Base-by-base conservation (phyloP, 2,888 invertebrate species). In the Gibbula magus region DNA sequence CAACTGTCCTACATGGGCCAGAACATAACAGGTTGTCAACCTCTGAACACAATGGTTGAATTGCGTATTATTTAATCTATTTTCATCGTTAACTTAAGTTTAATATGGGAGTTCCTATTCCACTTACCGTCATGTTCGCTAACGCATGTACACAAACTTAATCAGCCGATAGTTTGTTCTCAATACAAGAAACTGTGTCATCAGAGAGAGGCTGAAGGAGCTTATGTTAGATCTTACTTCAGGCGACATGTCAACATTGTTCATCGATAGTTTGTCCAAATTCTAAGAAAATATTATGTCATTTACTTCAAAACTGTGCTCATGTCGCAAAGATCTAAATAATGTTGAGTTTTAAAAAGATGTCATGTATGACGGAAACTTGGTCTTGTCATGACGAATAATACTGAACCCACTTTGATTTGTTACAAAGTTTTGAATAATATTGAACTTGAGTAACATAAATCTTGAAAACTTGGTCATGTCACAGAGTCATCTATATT, bases 51-150 rank as follows among this genome's bases (percentile, higher is more conserved):
- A 25, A 61, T 29, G 29, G 25, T 61, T 16, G 22, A 29, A 22
- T 61, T 29, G 29, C 61, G 29, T 61, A 61, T 61, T 61, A 29
- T 61, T 29, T 61, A 29, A 18, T 29, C 29, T 61, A 61, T 61
- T 61, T 61, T 61, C 25, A 61, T 61, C 61, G 29, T 22, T 25
- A 61, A 61, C 61, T 61, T 25, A 61, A 61, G 61, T 29, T 29
- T 61, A 61, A 61, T 29, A 61, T 61, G 61, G 61, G 61, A 61
- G 61, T 61, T 61, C 61, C 61, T 61, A 25, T 61, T 29, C 61
- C 10, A 61, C 61, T 61, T 61, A 29, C 10, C 22, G 8, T 45
- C 10, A 61, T 29, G 61, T 61, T 61, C 13, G 25, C 61, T 16
- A 29, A 16, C 10, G 61, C 61, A 61, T 61, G 61, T 61, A 61